These are phyloP conservation scores for Labrus mixtus DNA, from an alignment of 2,113 vertebrate species.

Conservation along the genomic window DNA sequence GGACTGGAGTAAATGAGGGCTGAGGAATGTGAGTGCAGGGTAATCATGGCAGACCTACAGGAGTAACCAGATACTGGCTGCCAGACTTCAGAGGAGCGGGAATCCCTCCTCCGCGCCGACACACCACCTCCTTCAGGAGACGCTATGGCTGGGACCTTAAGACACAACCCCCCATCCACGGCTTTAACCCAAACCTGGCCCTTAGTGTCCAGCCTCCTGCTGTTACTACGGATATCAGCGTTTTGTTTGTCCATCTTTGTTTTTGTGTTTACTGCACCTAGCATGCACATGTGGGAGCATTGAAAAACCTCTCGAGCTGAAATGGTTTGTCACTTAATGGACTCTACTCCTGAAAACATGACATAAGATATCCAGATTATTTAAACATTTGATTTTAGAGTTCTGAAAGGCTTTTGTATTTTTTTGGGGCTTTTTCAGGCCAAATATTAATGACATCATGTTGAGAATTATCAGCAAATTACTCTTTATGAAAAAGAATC, in stretches of 20 bases:
- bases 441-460: too few species aligned
- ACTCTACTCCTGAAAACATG: neutral
- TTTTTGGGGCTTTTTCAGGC: too few species aligned
- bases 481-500: too few species aligned
- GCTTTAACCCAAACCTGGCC: slow-evolving; percentile 35
- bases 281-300: neutral
- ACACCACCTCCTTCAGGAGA: slow-evolving; percentile 68
- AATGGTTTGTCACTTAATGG: neutral
- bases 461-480: too few species aligned
- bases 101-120: slow-evolving; percentile 62
- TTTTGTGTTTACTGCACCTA: slow-evolving; percentile 1
- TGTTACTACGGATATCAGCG: neutral
- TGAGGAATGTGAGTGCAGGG: slow-evolving; percentile 76
- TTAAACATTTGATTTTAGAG: too few species aligned
- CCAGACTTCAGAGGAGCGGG: slow-evolving; percentile 77
- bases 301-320: neutral
- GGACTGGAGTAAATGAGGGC: slow-evolving; percentile 78
- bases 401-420: too few species aligned
- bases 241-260: slow-evolving; percentile 20
- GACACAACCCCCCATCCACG: neutral
- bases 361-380: too few species aligned
- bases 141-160: slow-evolving; percentile 66
- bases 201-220: slow-evolving; percentile 15
- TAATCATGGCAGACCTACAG: slow-evolving; percentile 77
- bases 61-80: slow-evolving; percentile 76